Evolutionary conservation across 2,113 vertebrate species (phyloP).

Genomic region (Pangasianodon hypophthalmus): DNA sequence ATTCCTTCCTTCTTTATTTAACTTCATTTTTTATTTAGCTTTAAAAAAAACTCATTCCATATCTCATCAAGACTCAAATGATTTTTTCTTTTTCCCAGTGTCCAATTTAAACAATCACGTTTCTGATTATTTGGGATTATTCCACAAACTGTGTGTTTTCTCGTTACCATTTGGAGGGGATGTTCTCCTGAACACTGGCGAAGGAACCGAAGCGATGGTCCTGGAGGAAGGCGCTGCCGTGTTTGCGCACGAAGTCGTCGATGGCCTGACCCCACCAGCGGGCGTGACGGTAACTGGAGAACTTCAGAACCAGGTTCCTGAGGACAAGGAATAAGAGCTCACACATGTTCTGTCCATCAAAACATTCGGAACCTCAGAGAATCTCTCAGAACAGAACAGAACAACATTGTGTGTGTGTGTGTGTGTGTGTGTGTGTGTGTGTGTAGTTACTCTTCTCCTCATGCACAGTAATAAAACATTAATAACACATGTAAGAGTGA

Average conservation of each 20-base stretch:
- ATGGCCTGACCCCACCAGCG: constrained; percentile 96
- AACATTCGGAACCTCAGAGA: neutral
- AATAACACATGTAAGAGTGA: neutral
- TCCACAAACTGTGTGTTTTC: neutral
- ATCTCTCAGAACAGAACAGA: neutral
- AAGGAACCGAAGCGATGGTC: constrained; percentile 93
- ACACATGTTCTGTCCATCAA: neutral
- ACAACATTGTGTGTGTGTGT: neutral
- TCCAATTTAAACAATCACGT: too few relatives aligned
- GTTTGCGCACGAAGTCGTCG: constrained; percentile 83
- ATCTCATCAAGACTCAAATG: neutral
- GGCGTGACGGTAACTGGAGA: constrained; percentile 90
- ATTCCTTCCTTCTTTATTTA: neutral
- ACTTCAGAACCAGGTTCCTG: constrained; percentile 92
- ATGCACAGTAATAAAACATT: too few relatives aligned
- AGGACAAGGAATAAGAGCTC: neutral
- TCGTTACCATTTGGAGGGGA: constrained; percentile 86
- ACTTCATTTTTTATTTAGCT: neutral
- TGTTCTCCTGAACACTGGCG: constrained; percentile 79
- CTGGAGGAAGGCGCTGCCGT: constrained; percentile 84
- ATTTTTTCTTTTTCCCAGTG: too few relatives aligned
- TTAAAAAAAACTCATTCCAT: neutral
- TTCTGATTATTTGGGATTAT: neutral
- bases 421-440: neutral
- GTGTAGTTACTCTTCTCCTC: neutral